phyloP scores from a whole-genome alignment of 2,888 invertebrate genomes.

The Dolichopus griseipennis region DNA sequence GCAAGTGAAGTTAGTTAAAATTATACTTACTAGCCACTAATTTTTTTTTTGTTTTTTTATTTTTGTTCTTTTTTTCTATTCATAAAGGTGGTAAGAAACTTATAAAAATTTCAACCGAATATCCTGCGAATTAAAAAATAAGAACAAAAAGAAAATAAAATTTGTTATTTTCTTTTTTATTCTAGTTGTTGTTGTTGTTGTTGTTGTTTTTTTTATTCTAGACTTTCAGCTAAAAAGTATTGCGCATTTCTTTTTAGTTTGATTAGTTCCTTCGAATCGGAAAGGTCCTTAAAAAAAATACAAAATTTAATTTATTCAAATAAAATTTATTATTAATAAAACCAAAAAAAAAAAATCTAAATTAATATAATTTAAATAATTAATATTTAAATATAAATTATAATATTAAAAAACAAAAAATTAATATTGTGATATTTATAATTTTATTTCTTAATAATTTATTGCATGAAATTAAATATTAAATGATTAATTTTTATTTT shows the following conservation, averaged over 20 bases:
- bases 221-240: neutral
- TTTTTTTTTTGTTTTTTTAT: too few relatives aligned
- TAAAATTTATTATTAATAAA: too few relatives aligned
- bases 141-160: neutral
- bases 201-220: neutral
- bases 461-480: too few relatives aligned
- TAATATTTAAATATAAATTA: too few relatives aligned
- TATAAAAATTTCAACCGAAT: neutral
- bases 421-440: neutral
- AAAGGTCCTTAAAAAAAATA: neutral
- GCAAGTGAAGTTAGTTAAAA: neutral
- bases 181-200: neutral
- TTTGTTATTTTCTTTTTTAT: neutral
- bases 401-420: neutral
- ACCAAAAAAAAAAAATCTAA: too few relatives aligned
- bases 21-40: too few relatives aligned
- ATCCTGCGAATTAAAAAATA: neutral
- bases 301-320: neutral
- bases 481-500: too few relatives aligned
- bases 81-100: neutral
- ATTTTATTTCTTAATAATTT: neutral
- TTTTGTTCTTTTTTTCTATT: too few relatives aligned
- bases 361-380: neutral
- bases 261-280: slow-evolving; percentile 3
- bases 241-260: slow-evolving; percentile 6